Evolutionary conservation across 2,888 invertebrate species (phyloP).

Genomic region (Thelaira solivaga): DNA sequence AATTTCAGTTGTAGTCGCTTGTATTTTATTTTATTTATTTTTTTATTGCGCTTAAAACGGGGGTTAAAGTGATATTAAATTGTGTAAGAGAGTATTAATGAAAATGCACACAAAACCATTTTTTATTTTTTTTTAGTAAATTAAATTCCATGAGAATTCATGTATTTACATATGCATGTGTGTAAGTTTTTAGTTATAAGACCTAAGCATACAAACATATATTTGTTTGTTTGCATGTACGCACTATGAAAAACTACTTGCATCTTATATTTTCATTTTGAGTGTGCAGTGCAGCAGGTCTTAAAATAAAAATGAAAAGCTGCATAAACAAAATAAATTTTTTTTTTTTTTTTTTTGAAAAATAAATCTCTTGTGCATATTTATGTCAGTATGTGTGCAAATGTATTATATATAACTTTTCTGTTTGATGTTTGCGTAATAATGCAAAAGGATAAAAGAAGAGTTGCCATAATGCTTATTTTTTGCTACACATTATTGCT

Average conservation of each 20-base stretch:
- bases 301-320: background rate
- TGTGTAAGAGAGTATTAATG: background rate
- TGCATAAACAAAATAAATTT: background rate
- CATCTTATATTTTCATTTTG: too few relatives aligned
- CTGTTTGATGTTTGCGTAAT: background rate
- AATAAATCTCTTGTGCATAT: too few relatives aligned
- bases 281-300: too few relatives aligned
- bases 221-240: background rate
- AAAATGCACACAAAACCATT: background rate
- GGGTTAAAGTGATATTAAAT: conserved; percentile 22
- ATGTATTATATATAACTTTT: too few relatives aligned
- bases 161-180: too few relatives aligned
- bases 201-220: too few relatives aligned
- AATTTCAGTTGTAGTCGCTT: background rate
- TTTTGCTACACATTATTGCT: too few relatives aligned
- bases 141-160: conserved; percentile 17
- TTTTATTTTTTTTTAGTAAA: too few relatives aligned
- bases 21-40: background rate
- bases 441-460: background rate
- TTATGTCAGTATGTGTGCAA: too few relatives aligned
- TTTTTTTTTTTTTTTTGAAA: too few relatives aligned
- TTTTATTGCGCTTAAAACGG: background rate
- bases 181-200: too few relatives aligned
- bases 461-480: conserved; percentile 1
- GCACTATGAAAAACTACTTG: too few relatives aligned